Conservation (phyloP, 2,797 vertebrate genomes). For the Mareca penelope region DNA sequence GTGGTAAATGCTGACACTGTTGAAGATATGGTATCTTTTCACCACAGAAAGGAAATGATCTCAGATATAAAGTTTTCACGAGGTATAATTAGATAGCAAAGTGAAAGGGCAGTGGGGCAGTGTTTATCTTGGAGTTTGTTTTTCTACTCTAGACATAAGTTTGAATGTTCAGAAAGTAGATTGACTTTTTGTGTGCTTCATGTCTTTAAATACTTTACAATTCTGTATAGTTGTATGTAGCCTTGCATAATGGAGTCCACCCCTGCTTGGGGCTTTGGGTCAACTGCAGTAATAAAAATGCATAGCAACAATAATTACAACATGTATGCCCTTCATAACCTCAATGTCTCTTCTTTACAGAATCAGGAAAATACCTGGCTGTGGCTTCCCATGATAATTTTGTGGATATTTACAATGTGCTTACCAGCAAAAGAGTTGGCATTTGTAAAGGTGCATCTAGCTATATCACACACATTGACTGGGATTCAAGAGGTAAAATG, state of each 20-base stretch:
- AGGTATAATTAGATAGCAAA: conserved; percentile 77
- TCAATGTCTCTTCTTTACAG: conserved; percentile 71
- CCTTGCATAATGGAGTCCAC: no score
- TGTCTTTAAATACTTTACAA: not conserved
- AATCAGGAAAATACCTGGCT: conserved; percentile 93
- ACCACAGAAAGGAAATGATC: conserved; percentile 96
- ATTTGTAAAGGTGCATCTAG: conserved; percentile 95
- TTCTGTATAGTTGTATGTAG: not conserved
- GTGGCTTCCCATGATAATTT: conserved; percentile 97
- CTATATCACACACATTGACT: conserved; percentile 95
- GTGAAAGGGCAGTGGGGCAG: not conserved
- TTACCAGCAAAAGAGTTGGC: conserved; percentile 95
- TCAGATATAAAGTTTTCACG: conserved; percentile 95
- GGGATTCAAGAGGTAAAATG: conserved; percentile 90
- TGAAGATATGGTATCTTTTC: conserved; percentile 98
- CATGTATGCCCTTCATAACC: not conserved
- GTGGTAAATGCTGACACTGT: conserved; percentile 96
- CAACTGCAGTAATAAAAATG: not conserved
- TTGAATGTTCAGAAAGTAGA: not conserved
- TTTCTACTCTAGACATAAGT: not conserved
- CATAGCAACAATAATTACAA: not conserved
- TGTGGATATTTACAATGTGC: conserved; percentile 97
- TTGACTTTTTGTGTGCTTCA: not conserved
- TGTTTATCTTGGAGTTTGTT: not conserved
- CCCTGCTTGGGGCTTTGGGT: not conserved